Base-by-base conservation (phyloP, 2,888 invertebrate species). In the Homarus gammarus region DNA sequence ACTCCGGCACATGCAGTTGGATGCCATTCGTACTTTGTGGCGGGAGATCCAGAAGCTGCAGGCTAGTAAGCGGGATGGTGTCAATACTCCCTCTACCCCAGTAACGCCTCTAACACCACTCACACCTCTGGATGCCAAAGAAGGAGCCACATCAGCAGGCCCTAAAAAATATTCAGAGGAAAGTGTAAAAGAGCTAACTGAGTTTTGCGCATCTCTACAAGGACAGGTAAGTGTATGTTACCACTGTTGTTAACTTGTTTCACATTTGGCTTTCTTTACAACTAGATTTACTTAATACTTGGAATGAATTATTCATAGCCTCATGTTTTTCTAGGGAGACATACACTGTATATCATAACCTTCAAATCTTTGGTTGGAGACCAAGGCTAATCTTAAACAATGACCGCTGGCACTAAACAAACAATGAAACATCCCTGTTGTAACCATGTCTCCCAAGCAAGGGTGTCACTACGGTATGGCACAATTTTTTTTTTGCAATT, bases 11-110 rank as follows among this genome's bases (percentile, higher is more conserved):
- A 94, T 98, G 79, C 98, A 98, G 94, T 97, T 97, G 96, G 97
- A 98, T 94, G 97, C 98, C 5, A 98, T 98, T 92, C 97, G 97
- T 93, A 97, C 97, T 0, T 94, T 98, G 2, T 98, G 97, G 97
- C 97, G 93, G 91, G 92, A 92, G 51, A 91, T 92, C 49, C 90
- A 90, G 79, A 90, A 90, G 49, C 84, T 92, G 33, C 92, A 93
- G 92, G 91, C 77, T 18, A 86, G 40, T 12, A 82, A 89, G 79
- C 68, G 86, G n/a, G 89, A 90, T 8, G 84, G 86, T 27, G 77
- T 84, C 27, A 73, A 68, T 40, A 92, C 92, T 27, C 92, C 92
- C 49, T 89, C 90, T 73, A 92, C 90, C 18, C 90, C 90, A 10
- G 84, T 91, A 49, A 92, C 92, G 2, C 92, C 92, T 36, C 86